Evolutionary conservation across 2,888 invertebrate species (phyloP), one percentile per base, ranked within the genome.

Genomic region (Micoletzkya japonica): DNA sequence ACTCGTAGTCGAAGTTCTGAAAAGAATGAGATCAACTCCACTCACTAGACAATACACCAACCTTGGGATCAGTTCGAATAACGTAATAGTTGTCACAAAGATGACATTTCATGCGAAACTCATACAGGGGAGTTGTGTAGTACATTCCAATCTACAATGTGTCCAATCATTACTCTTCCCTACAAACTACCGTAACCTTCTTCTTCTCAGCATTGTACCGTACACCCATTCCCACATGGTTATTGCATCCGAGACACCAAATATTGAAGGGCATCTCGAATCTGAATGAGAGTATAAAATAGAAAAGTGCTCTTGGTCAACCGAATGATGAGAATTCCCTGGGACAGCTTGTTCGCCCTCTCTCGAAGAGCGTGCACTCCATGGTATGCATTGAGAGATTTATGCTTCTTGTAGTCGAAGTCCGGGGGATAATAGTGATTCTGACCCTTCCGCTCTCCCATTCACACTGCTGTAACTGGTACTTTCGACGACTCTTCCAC

Each of bases 241-340:
- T 97, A 75, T 92, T 91, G 86, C 98, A 98, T 68, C 96, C 96
- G 50, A 94, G 93, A 81, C 98, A 99, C 98, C 98, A 98, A 81
- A 98, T 97, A 87, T 98, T 98, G 86, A 95, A 98, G 0, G 98
- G 98, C 96, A 98, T 95, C 88, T 98, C 98, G 89, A 99, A 99
- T 59, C 89, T 88, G 74, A 20, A 82, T 70, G 30, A 28, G 24
- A 4, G 7, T 26, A 2, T 1, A 17, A n/a, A 32, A 32, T 63
- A 34, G 26, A 26, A 20, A 32, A n/a, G 26, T 50, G 50, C 50
- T 50, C 50, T 50, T n/a, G n/a, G n/a, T n/a, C n/a, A 80, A 88
- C 88, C 97, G 90, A 77, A 95, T 94, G 76, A 94, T 92, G 32
- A 95, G 90, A 81, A 99, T 97, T 17, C 97, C 98, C 88, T 93